Evolutionary conservation across 2,113 vertebrate species (phyloP).

Genomic region (Prionailurus bengalensis): DNA sequence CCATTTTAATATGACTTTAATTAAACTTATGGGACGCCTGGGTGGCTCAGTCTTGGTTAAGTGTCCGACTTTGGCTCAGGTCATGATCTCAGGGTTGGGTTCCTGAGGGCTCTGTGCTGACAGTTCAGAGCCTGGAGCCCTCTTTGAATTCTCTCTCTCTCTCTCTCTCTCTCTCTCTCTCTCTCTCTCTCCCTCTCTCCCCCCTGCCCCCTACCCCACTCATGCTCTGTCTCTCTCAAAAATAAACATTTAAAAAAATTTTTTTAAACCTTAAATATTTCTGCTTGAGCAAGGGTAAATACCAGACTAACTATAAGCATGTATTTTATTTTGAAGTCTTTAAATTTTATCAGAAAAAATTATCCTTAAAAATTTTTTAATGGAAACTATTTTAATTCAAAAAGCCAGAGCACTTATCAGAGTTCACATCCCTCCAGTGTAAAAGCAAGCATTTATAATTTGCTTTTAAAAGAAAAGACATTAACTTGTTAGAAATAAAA

Average conservation of each 20-base stretch:
- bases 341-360: neutral
- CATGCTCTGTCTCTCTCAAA: too few species aligned
- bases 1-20: neutral
- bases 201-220: too few species aligned
- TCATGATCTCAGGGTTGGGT: too few species aligned
- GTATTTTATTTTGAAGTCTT: constrained; percentile 24
- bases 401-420: neutral
- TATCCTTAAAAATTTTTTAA: neutral
- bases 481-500: constrained; percentile 32
- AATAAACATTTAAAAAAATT: too few species aligned
- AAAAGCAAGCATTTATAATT: constrained; percentile 42
- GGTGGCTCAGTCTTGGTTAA: too few species aligned
- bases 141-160: too few species aligned
- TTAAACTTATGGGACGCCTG: too few species aligned
- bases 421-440: neutral
- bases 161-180: too few species aligned
- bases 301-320: neutral
- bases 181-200: too few species aligned
- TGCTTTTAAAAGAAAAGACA: neutral
- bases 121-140: too few species aligned
- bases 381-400: constrained; percentile 9
- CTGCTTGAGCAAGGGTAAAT: constrained; percentile 8
- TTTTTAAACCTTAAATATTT: constrained; percentile 13
- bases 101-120: too few species aligned
- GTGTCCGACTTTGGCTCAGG: too few species aligned